Evolutionary conservation across 2,888 invertebrate species (phyloP), one percentile per base, ranked within the genome.

Genomic region (Lasius fuliginosus): DNA sequence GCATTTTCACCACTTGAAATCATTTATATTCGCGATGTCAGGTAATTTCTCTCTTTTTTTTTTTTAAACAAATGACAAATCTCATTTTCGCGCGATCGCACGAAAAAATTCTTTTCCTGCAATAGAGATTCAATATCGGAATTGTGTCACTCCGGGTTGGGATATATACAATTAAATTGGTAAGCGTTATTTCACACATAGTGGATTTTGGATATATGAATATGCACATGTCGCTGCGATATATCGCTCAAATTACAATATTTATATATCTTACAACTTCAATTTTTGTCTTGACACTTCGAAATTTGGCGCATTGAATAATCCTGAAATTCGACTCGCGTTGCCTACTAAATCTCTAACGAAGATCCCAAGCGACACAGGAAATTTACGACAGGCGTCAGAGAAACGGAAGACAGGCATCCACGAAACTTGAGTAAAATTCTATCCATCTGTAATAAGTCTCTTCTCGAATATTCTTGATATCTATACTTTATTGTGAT

Each of bases 321-420:
- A 33, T 64, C 56, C 58, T 60, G 69, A 84, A 88, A 89, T 85
- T 87, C 76, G 84, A 89, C 83, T 64, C 67, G 68, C 75, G 58
- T 53, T 36, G 46, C 30, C 83, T 42, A 83, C 83, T 85, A 88
- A 86, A 77, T 84, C 79, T 46, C 86, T 82, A 88, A 89, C 89
- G 87, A 89, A 76, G 83, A 77, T 87, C 81, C 89, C 84, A 69
- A 40, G 85, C 73, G 85, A 56, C 82, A 36, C 49, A 15, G 18
- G 68, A 53, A 86, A 89, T 88, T 88, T 88, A 88, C 84, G 86
- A 73, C 65, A 58, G 53, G 33, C 83, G 36, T 79, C 67, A 67
- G 23, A 36, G 62, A 69, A 83, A 79, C 49, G 79, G 58, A 33
- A n/a, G 62, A 83, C 82, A 74, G 62, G 11, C 67, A 60, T 49